Conservation (phyloP, 2,797 vertebrate genomes). For the Chelmon rostratus region DNA sequence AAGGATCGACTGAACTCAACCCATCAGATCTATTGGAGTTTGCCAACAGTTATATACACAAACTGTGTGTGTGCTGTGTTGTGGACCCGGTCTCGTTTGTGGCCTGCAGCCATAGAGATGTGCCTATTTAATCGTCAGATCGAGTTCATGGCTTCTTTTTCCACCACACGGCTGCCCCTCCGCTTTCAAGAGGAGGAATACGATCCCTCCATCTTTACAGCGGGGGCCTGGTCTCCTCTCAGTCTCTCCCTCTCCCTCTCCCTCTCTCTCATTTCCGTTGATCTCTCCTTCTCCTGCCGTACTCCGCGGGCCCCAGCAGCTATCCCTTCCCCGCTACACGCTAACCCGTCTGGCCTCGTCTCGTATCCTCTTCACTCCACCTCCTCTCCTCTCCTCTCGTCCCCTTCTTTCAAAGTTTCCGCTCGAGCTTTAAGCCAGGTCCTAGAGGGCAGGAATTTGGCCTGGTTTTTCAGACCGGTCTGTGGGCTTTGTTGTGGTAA, state of each 20-base stretch:
- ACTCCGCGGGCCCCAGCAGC: slow-evolving; percentile 73
- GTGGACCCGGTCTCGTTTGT: slow-evolving; percentile 67
- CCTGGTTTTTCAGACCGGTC: slow-evolving; percentile 81
- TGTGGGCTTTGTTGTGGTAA: slow-evolving; percentile 84
- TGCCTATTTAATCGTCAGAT: slow-evolving; percentile 85
- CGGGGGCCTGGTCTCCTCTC: slow-evolving; percentile 70
- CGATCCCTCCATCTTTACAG: slow-evolving; percentile 79
- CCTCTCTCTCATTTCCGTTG: slow-evolving; percentile 57
- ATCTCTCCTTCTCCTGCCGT: slow-evolving; percentile 67
- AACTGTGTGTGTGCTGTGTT: slow-evolving; percentile 49
- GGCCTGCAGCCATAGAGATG: slow-evolving; percentile 83
- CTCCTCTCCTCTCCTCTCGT: slow-evolving; percentile 59
- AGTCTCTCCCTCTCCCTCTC: slow-evolving; percentile 61
- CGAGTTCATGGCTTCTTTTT: slow-evolving; percentile 84
- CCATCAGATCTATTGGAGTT: slow-evolving; percentile 50
- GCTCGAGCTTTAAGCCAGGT: slow-evolving; percentile 80
- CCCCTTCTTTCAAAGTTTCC: slow-evolving; percentile 79
- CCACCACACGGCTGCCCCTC: slow-evolving; percentile 71
- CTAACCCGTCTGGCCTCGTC: slow-evolving; percentile 70
- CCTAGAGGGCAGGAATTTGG: slow-evolving; percentile 85
- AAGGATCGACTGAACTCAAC: slow-evolving; percentile 30
- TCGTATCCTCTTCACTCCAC: slow-evolving; percentile 80
- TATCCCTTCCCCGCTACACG: slow-evolving; percentile 62
- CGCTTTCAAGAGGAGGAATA: slow-evolving; percentile 81
- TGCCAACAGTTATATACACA: slow-evolving; percentile 59